Evolutionary conservation across 2,113 vertebrate genomes (phyloP), one percentile per base, ranked within the genome.

Genomic region (Ptilorrhoa leucosticta): DNA sequence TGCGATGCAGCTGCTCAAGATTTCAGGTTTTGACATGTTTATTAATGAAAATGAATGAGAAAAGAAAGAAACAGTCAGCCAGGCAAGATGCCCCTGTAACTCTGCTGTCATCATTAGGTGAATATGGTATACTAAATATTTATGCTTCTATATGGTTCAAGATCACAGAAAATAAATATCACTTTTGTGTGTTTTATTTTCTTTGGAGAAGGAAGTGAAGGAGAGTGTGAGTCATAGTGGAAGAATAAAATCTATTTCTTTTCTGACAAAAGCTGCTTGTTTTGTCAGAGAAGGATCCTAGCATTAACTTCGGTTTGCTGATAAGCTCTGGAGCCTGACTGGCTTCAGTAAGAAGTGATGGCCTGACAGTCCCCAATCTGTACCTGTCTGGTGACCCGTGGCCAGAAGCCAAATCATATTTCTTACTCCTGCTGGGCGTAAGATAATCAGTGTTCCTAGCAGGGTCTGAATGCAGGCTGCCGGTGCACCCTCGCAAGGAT

Each of bases 101-200:
- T 92, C 56, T 87, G 70, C 58, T 92, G 81, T 97, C 92, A 88
- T 90, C 60, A 48, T 95, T 83, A 89, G 47, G 75, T 94, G 90
- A 93, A 96, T 53, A 77, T 3, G 1, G 12, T 84, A 16, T 76
- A 87, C 31, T 37, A 92, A 96, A 83, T 92, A 94, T 89, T 92
- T 92, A 83, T 82, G 42, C 72, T 94, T 89, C 66, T 86, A n/a
- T 88, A 88, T 54, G 28, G 93, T 83, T 90, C 45, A 69, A 51
- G 78, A 94, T 93, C 35, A 58, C 57, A 87, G 83, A 96, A 96
- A 89, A 91, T 61, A 87, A 93, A 90, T 86, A 51, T 56, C 27
- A 51, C 23, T 91, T 93, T 85, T 85, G 73, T 45, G 44, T 81
- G 39, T 72, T 91, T 85, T 91, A 66, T 96, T 97, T 93, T 93